A percentile compares a stretch with the other conserved stretches of the same genome.
These are phyloP conservation scores for Lepidonotus clava DNA, from an alignment of 2,888 invertebrate genomes.

Conservation along the genomic window DNA sequence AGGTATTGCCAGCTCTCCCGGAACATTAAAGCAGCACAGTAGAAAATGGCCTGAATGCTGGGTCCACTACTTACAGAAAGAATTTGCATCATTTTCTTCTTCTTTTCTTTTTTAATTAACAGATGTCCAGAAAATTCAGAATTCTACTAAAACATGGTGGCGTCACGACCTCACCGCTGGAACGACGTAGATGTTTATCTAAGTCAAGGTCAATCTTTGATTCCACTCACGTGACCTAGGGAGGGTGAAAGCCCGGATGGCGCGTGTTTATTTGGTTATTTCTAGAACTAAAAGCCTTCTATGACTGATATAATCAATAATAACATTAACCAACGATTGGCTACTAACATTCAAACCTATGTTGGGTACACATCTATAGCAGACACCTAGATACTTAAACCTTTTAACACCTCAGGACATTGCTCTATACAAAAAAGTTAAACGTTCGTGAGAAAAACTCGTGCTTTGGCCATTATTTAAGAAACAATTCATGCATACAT, in stretches of 20 bases:
- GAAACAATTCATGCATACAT: neutral
- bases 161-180: neutral
- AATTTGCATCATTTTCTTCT: no score
- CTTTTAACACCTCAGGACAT: constrained; percentile 6
- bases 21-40: no score
- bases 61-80: no score
- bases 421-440: neutral
- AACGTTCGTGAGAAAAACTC: neutral
- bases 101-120: no score
- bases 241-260: constrained; percentile 34
- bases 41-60: no score
- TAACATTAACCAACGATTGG: constrained; percentile 10
- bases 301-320: constrained; percentile 16
- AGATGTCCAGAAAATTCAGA: neutral
- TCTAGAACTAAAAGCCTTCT: constrained; percentile 38
- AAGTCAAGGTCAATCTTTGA: neutral
- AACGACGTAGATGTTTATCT: neutral
- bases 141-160: neutral
- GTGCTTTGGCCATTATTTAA: neutral
- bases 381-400: constrained; percentile 41
- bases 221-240: neutral
- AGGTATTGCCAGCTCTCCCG: no score
- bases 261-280: constrained; percentile 26
- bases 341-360: constrained; percentile 5
- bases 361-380: constrained; percentile 37